phyloP scores from a whole-genome alignment of 2,797 vertebrate species.

The Bovichtus diacanthus region DNA sequence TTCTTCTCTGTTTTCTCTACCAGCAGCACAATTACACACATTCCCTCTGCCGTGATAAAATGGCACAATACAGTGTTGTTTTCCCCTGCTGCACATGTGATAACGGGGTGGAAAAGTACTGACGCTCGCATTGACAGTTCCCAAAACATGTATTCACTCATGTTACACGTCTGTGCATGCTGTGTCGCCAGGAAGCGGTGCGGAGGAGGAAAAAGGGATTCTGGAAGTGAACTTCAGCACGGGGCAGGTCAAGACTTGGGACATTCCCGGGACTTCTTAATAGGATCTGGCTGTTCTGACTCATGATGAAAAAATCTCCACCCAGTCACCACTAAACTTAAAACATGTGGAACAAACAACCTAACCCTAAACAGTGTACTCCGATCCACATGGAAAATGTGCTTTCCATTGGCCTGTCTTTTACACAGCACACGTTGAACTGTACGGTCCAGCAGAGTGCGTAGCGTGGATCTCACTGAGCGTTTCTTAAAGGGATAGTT shows the following conservation, averaged over 20 bases:
- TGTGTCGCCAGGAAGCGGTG: neutral
- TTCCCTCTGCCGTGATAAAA: slow-evolving; percentile 40
- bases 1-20: slow-evolving; percentile 43
- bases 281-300: slow-evolving; percentile 65
- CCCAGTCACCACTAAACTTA: slow-evolving; percentile 28
- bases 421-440: neutral
- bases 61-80: slow-evolving; percentile 67
- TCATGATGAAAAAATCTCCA: slow-evolving; percentile 70
- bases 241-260: slow-evolving; percentile 46
- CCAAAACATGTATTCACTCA: slow-evolving; percentile 3
- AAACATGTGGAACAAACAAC: slow-evolving; percentile 45
- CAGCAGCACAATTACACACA: slow-evolving; percentile 55
- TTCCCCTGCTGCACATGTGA: slow-evolving; percentile 45
- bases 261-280: slow-evolving; percentile 56
- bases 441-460: neutral
- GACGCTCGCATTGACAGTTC: neutral
- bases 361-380: neutral
- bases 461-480: no score
- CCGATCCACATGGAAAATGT: slow-evolving; percentile 16
- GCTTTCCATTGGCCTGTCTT: neutral
- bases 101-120: slow-evolving; percentile 75
- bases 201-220: slow-evolving; percentile 26
- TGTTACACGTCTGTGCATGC: slow-evolving; percentile 13
- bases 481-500: no score
- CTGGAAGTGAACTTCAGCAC: slow-evolving; percentile 17